Evolutionary conservation across 1,140 invertebrate species (phyloP), one percentile per base, ranked within the genome.

Genomic region (Megathymus violae): DNA sequence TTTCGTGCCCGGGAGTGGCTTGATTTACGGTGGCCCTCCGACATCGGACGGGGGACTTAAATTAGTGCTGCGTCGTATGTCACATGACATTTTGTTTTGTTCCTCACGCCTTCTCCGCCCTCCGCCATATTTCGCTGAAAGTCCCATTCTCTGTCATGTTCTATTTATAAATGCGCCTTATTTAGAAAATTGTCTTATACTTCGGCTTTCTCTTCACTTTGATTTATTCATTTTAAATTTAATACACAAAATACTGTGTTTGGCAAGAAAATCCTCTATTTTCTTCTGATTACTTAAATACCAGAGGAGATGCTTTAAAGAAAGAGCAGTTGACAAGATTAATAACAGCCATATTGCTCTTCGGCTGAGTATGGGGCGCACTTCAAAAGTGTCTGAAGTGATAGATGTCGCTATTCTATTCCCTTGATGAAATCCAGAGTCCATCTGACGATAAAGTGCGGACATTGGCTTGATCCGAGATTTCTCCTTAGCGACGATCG

Each of bases 151-250:
- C 59, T 75, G 81, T 85, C 76, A 80, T 51, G 72, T 68, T 56
- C 71, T 90, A 90, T 90, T 88, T 88, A 88, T 90, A 85, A 82
- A 74, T 65, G 43, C 51, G 64, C 78, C 81, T 83, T 83, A 82
- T 84, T 78, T 81, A 81, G 81, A 81, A 38, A 66, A 63, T 64
- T 66, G 69, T 64, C 72, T 71, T 76, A 60, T 59, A 44, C 61
- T 60, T 44, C 62, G 16, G 38, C 60, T 66, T 64, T 62, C 41
- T 36, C 34, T 1, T 36, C 34, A n/a, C 34, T 36, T 2, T n/a
- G 10, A 1, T n/a, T 36, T 36, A 36, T 36, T 36, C 5, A 22
- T 22, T 31, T 31, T 31, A 3, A 31, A 31, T 31, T 1, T 4
- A 31, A 9, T 31, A 31, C 3, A 3, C 22, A 25, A 25, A 25